Evolutionary conservation across 2,797 vertebrate genomes (phyloP).

Genomic region (Tapirus indicus): DNA sequence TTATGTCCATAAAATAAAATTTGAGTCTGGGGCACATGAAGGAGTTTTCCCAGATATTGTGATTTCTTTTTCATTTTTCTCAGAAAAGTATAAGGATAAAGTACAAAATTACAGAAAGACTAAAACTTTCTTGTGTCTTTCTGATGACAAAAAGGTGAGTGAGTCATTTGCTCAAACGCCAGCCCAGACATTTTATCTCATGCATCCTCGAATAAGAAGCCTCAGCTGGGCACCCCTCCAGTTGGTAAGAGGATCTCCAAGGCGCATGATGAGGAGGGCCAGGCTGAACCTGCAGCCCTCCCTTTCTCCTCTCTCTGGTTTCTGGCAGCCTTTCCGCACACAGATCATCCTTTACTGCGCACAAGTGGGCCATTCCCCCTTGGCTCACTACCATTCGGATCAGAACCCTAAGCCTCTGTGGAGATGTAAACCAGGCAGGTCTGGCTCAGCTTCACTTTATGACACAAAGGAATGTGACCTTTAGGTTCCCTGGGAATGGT

Average conservation of each 20-base stretch:
- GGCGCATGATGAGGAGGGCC: not conserved
- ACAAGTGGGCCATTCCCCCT: not conserved
- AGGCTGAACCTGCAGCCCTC: not conserved
- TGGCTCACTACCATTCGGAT: not conserved
- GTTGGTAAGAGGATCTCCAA: slow-evolving; percentile 53
- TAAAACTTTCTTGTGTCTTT: not conserved
- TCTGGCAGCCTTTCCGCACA: not conserved
- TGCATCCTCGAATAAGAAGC: not conserved
- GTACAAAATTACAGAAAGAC: not conserved
- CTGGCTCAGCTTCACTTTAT: not conserved
- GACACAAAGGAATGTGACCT: slow-evolving; percentile 9
- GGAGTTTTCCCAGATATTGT: not conserved
- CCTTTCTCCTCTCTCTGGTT: not conserved
- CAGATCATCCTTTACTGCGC: not conserved
- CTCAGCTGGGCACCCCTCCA: not conserved
- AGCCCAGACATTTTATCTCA: slow-evolving; percentile 47
- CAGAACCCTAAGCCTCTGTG: not conserved
- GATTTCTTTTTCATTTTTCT: slow-evolving; percentile 28
- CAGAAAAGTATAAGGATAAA: not conserved
- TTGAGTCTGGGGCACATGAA: not conserved
- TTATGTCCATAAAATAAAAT: slow-evolving; percentile 53
- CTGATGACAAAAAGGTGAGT: slow-evolving; percentile 55
- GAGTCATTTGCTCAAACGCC: slow-evolving; percentile 42
- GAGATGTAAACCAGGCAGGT: not conserved
- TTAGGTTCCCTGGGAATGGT: not conserved